Evolutionary conservation across 1,140 invertebrate species (phyloP).

Genomic region (Akabosia matsudoensis): DNA sequence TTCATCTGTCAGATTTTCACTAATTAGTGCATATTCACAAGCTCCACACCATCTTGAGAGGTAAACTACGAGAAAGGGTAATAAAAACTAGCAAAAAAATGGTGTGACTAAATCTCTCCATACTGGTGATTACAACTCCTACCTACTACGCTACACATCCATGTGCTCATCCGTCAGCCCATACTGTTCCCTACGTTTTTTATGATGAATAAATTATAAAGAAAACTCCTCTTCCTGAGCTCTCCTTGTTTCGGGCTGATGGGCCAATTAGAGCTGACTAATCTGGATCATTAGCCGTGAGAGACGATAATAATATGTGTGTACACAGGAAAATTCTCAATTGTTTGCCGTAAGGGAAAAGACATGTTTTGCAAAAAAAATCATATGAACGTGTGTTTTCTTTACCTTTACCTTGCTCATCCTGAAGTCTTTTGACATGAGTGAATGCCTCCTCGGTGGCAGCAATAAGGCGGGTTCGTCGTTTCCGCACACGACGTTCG

Average conservation of each 20-base stretch:
- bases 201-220: too few relatives aligned
- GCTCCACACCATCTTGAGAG: background rate
- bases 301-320: conserved; percentile 11
- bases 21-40: background rate
- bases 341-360: background rate
- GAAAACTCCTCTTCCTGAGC: background rate
- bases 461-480: conserved; percentile 80
- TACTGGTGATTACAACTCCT: background rate
- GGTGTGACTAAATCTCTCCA: background rate
- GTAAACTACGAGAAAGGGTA: background rate
- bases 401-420: conserved; percentile 53
- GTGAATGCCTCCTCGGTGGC: conserved; percentile 96
- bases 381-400: too few relatives aligned
- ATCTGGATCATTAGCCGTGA: conserved; percentile 23
- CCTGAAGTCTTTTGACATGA: conserved; percentile 71
- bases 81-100: background rate
- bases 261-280: conserved; percentile 21
- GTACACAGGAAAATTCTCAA: background rate
- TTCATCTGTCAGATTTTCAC: background rate
- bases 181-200: background rate
- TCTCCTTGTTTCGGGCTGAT: background rate
- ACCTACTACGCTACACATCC: background rate
- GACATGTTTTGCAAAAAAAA: too few relatives aligned
- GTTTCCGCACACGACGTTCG: conserved; percentile 84
- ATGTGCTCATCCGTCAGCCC: background rate